phyloP scores from a whole-genome alignment of 2,113 vertebrate genomes.

The Cricetomys ansorgei region DNA sequence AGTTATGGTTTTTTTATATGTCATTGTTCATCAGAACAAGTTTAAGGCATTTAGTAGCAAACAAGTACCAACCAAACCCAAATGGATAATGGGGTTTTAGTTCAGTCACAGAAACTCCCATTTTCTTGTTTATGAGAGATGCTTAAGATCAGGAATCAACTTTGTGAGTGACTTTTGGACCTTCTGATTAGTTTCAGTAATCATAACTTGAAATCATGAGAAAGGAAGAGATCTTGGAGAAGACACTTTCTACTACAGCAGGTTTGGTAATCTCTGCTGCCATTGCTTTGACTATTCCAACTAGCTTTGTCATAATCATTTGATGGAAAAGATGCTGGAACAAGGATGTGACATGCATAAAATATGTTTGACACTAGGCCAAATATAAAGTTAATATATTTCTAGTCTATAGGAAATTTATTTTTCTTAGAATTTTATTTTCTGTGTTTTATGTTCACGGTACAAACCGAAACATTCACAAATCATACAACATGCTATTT shows the following conservation, averaged over 20 bases:
- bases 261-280: conserved; percentile 9
- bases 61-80: conserved; percentile 40
- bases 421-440: not conserved
- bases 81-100: conserved; percentile 5
- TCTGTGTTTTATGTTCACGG: not conserved
- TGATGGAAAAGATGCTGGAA: conserved; percentile 7
- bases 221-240: not conserved
- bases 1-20: conserved; percentile 40
- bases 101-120: not conserved
- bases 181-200: not conserved
- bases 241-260: not conserved
- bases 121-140: not conserved
- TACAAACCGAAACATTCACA: not conserved
- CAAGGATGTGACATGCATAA: conserved; percentile 44
- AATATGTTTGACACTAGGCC: not conserved
- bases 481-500: not conserved
- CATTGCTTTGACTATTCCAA: not conserved
- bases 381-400: conserved; percentile 26
- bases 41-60: conserved; percentile 45
- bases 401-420: not conserved
- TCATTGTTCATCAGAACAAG: conserved; percentile 35
- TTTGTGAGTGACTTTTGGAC: not conserved
- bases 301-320: not conserved
- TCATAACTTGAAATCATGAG: not conserved
- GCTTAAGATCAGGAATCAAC: not conserved